Base-by-base conservation (phyloP, 2,888 invertebrate species). In the Nomada ruficornis region DNA sequence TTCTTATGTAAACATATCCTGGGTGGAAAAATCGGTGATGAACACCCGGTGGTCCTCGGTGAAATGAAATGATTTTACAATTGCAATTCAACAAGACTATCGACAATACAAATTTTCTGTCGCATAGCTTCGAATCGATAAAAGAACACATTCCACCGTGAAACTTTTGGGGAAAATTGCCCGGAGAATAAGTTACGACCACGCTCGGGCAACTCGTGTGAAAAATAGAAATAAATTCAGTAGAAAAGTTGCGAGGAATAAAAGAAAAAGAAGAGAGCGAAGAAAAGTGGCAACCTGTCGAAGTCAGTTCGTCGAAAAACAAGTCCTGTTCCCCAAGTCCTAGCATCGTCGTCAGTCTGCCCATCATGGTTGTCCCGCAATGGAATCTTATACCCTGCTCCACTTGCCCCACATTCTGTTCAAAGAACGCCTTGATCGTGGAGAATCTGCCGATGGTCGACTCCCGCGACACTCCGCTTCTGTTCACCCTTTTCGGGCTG, bases 381-480 rank as follows among this genome's bases (percentile, higher is more conserved):
- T n/a, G 3, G n/a, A 50, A 47, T 11, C 11, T 44, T 0, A n/a
- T 1, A 0, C 2, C 15, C 11, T 29, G 54, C 2, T 42, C 69
- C 20, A 50, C 23, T 7, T 60, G 59, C 4, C 50, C 54, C 2
- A 11, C 3, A 2, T 63, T 18, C 23, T 23, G 52, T 15, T 80
- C 80, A 55, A 80, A 80, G n/a, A 77, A 20, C 57, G 76, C 70
- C 42, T 76, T 77, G 57, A 77, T 77, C 20, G 57, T 54, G 13
- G 72, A 60, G 29, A 80, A 77, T 47, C 68, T 10, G 1, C 72
- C 77, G 23, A 77, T 42, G 36, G 59, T 57, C 0, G 76, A 65
- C 4, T 80, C 77, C 15, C 52, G 72, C 50, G 77, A 72, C 9
- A 77, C 77, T 2, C 72, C 77, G 23, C 63, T 23, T 13, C 42